Evolutionary conservation across 2,888 invertebrate genomes (phyloP).

Genomic region (Eurytoma adleriae): DNA sequence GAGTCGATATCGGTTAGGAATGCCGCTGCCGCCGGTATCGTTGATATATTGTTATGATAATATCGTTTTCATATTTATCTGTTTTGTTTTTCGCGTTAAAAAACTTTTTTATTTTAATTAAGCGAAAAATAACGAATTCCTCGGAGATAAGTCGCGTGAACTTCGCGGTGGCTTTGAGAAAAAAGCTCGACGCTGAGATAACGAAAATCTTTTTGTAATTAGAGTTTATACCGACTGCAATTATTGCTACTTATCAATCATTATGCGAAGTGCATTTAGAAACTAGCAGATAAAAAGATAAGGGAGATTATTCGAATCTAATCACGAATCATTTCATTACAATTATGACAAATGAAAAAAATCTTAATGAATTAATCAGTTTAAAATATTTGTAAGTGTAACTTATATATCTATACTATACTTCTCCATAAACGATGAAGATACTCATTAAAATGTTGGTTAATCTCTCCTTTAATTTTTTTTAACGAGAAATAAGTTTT

Average conservation of each 20-base stretch:
- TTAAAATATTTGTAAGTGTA: background rate
- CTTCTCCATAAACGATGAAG: background rate
- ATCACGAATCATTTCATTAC: conserved; percentile 1
- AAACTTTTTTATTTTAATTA: background rate
- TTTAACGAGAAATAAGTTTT: too few relatives aligned
- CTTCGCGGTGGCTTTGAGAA: background rate
- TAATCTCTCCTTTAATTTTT: background rate
- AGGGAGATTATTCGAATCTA: conserved; percentile 18
- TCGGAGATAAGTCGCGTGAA: background rate
- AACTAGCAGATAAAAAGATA: background rate
- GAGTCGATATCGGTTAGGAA: background rate
- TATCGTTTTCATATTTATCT: background rate
- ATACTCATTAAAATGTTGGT: background rate
- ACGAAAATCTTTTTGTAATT: background rate
- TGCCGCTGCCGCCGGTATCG: too few relatives aligned
- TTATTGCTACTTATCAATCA: background rate
- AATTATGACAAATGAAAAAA: conserved; percentile 1
- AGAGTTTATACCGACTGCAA: background rate
- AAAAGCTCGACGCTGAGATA: background rate
- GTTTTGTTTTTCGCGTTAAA: background rate
- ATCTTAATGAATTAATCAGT: background rate
- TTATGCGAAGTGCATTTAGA: conserved; percentile 2
- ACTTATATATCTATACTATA: background rate
- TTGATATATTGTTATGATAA: background rate
- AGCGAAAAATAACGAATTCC: background rate